A percentile compares a stretch with the other conserved stretches of the same genome.
These are phyloP conservation scores for Laupala kohalensis DNA, from an alignment of 1,140 invertebrate genomes.

Conservation along the genomic window DNA sequence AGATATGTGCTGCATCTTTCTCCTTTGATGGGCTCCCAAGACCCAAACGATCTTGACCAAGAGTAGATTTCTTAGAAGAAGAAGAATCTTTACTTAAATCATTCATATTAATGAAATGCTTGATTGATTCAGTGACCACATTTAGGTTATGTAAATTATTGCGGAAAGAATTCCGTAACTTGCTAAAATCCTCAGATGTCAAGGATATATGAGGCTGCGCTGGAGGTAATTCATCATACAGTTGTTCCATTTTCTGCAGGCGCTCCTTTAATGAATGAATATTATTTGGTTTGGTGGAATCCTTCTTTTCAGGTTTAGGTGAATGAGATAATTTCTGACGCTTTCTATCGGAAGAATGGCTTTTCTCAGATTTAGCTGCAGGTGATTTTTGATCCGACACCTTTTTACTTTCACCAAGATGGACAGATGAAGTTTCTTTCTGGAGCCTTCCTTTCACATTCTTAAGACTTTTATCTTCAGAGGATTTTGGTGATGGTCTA, in stretches of 20 bases:
- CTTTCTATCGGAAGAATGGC: too few species aligned
- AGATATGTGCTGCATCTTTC: neutral
- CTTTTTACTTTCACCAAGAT: too few species aligned
- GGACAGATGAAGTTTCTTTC: too few species aligned
- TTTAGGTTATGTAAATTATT: neutral
- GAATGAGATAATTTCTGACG: too few species aligned
- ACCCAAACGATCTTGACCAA: neutral
- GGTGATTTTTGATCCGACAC: too few species aligned
- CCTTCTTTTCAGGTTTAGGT: too few species aligned
- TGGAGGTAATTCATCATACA: neutral
- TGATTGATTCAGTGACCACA: neutral
- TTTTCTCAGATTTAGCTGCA: too few species aligned
- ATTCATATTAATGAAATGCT: neutral
- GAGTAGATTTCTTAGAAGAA: neutral
- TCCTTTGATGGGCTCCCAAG: neutral
- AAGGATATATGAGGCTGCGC: neutral
- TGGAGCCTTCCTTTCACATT: too few species aligned
- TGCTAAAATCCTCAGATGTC: neutral
- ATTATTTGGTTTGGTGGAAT: too few species aligned
- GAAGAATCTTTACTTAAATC: neutral
- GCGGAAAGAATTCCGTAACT: neutral
- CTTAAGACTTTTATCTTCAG: too few species aligned
- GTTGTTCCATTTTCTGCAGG: neutral
- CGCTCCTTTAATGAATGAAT: neutral
- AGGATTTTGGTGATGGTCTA: too few species aligned